These are phyloP conservation scores for Corynorhinus townsendii DNA, from an alignment of 2,113 vertebrate species.

Conservation along the genomic window DNA sequence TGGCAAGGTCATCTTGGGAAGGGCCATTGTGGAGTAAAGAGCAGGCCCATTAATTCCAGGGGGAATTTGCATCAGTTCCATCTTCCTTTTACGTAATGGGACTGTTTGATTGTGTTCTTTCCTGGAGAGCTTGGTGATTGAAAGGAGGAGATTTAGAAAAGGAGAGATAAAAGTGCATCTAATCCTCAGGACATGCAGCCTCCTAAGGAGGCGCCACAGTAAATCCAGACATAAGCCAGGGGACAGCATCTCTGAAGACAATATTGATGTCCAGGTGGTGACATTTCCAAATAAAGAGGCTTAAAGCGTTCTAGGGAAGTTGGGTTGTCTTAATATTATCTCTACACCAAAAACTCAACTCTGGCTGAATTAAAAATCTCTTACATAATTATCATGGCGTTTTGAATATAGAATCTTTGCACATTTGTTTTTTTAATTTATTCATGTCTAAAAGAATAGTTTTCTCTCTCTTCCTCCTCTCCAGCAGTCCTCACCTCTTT, in stretches of 20 bases:
- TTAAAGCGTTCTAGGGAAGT: not conserved
- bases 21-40: slow-evolving; percentile 61
- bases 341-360: not conserved
- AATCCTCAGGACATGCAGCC: slow-evolving; percentile 60
- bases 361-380: not conserved
- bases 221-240: not conserved
- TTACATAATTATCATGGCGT: not conserved
- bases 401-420: not conserved
- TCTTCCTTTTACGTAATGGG: slow-evolving; percentile 74
- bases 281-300: not conserved
- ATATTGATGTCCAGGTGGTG: not conserved
- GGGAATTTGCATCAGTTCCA: slow-evolving; percentile 66
- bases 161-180: slow-evolving; percentile 75
- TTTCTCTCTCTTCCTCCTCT: not conserved
- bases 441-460: not conserved
- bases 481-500: not conserved
- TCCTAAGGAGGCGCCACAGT: slow-evolving; percentile 4
- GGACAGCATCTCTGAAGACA: not conserved
- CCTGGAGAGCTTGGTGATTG: slow-evolving; percentile 67
- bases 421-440: not conserved
- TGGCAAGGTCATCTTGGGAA: slow-evolving; percentile 69
- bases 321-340: not conserved
- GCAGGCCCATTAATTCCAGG: slow-evolving; percentile 51
- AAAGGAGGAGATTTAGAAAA: slow-evolving; percentile 71
- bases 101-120: slow-evolving; percentile 67